phyloP scores from a whole-genome alignment of 2,797 vertebrate genomes.

The Dendrocincla tyrannina region DNA sequence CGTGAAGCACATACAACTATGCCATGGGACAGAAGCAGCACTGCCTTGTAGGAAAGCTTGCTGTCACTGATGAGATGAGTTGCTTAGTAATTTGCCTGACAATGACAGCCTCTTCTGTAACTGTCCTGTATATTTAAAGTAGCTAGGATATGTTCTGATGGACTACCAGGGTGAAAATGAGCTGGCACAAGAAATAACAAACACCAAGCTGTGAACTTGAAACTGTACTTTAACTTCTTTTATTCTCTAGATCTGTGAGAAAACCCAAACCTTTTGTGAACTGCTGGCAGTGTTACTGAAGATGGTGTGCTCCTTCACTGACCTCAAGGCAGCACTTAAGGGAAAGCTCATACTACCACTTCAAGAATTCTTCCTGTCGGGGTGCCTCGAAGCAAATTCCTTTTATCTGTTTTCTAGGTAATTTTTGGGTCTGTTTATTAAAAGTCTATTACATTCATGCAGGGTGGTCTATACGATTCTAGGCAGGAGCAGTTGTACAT shows the following conservation, averaged over 20 bases:
- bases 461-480: background rate
- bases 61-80: background rate
- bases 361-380: background rate
- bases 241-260: background rate
- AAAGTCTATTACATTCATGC: background rate
- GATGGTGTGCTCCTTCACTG: background rate
- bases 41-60: background rate
- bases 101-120: background rate
- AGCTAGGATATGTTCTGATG: background rate
- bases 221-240: background rate
- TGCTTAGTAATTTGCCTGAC: background rate
- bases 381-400: background rate
- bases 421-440: background rate
- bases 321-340: background rate
- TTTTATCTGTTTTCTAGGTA: background rate
- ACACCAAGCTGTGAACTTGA: background rate
- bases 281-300: background rate
- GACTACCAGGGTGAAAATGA: background rate
- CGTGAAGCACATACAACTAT: background rate
- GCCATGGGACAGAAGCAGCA: fast-evolving
- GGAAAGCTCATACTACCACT: background rate
- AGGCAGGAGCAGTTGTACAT: background rate
- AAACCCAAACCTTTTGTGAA: background rate
- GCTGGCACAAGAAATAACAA: background rate
- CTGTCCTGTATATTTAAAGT: background rate